Evolutionary conservation across 2,113 vertebrate species (phyloP), one percentile per base, ranked within the genome.

Genomic region (Heterotis niloticus): DNA sequence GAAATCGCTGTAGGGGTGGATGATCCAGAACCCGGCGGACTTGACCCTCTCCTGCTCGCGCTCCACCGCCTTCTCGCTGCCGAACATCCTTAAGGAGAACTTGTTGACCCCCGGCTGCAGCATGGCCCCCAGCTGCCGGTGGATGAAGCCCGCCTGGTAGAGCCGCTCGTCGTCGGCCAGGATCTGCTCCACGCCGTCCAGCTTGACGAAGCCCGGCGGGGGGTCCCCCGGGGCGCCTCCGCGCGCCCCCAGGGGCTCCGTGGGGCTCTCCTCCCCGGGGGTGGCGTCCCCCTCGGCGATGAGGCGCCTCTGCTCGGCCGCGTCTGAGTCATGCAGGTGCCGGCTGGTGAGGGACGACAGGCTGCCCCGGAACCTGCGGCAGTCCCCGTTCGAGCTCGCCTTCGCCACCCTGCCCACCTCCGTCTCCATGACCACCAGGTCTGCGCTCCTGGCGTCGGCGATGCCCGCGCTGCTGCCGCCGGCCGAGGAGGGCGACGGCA

Each of bases 1-100:
- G 96, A 99, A 99, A 90, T 99, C 98, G 85, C 98, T 99, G 93
- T 99, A 99, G 23, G 98, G 97, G 83, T 99, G 98, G 91, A 99
- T 97, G 91, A 99, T 99, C 98, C 98, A 99, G 92, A 96, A 99
- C 76, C 98, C 98, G 5, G 98, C 98, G 56, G 97, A 97, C 84
- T 98, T 99, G 83, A 99, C 97, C 85, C 98, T 92, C 90, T 98
- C 96, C 81, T 99, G 97, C 71, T 99, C 98, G 51, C 96, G 90
- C 88, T 99, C 98, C 82, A 99, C 98, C 34, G 98, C 98, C 90
- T 99, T 99, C 91, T 99, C 96, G 89, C 97, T 99, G 85, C 98
- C 98, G 91, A 99, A 99, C 98, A 99, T 99, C 93, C 97, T 92
- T 86, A 99, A 93, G 84, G 98, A 99, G 92, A 99, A 99, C 94